Base-by-base conservation (phyloP, 2,797 vertebrate genomes). In the Spinus olivaceus region DNA sequence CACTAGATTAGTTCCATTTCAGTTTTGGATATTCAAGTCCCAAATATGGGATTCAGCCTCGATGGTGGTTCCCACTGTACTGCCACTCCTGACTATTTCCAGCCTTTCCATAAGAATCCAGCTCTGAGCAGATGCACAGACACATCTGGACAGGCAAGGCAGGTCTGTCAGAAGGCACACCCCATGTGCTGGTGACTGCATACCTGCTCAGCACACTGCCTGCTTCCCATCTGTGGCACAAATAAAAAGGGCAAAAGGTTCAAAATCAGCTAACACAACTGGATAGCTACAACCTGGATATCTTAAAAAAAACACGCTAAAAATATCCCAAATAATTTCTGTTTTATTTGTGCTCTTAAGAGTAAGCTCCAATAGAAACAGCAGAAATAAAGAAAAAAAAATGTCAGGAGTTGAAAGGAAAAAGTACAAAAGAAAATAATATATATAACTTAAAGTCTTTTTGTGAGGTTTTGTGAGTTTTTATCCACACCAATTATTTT, bases 161-260 rank as follows among this genome's bases (percentile, higher is more conserved):
- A 88, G 24, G 44, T 50, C 77, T 71, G 42, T 14, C 54, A 57
- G 66, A 64, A 84, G 63, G 70, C 15, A 70, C 44, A 23, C 4
- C 32, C 0, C 0, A 46, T 47, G 32, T 19, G 30, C 63, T 65
- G 50, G 14, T 0, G 0, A 53, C 12, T 19, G 22, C 8, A 6
- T 3, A 56, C 13, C 50, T 79, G 73, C 64, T 50, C 64, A 39
- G 59, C 5, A 51, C 61, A 18, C 35, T 57, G 46, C 47, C 54
- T 50, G 51, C 78, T 81, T 79, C 59, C 59, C 12, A 23, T 10
- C 39, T 47, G n/a, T 3, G 24, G 44, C 23, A 54, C 24, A 24
- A 49, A 76, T 8, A 47, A 41, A 63, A 87, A 65, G 15, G 20
- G n/a, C 19, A 82, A 71, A 81, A 44, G 7, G 15, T 24, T 91